Base-by-base conservation (phyloP, 2,888 invertebrate genomes). In the Drosophila subsilvestris region DNA sequence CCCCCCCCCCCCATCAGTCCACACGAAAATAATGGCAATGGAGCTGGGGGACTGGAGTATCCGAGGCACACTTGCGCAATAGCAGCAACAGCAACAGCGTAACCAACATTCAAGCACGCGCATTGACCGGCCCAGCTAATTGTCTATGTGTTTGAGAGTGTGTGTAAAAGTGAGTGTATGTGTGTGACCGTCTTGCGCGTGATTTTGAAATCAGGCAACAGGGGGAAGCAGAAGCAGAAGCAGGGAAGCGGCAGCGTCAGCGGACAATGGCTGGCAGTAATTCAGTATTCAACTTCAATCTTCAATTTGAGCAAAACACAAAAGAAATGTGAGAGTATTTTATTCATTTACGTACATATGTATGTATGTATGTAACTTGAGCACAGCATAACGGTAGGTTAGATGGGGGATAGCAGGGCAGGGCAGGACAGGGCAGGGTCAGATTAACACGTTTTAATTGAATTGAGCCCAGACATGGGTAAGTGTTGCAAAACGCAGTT, bases 101-200 rank as follows among this genome's bases (percentile, higher is more conserved):
- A 37, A 18, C 37, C 59, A 72, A 62, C 86, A 83, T 78, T 80
- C 81, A 73, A 86, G 77, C 82, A 85, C 86, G 81, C 87, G 79
- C 86, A 82, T 67, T 85, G 88, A 80, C 72, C 63, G 51, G 68
- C 20, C 81, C 59, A 80, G 58, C 60, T 67, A 58, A 70, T 65
- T 68, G 50, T 62, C 48, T 56, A 44, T 44, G 59, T 66, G 53
- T 57, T 27, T 54, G 47, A 20, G 32, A 45, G 58, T 56, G 63
- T 55, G 54, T 71, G 74, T 37, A 37, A 37, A 37, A 37, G 37
- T 47, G 47, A 47, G 18, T 70, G 45, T 43, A 62, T 55, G 42
- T 51, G 29, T 43, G 65, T 74, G 37, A 68, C 50, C 54, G 63
- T 49, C 56, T 56, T 18, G 55, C 45, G 50, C 37, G 55, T 56